Conservation (phyloP, 2,113 vertebrate species). For the Platichthys stellatus region DNA sequence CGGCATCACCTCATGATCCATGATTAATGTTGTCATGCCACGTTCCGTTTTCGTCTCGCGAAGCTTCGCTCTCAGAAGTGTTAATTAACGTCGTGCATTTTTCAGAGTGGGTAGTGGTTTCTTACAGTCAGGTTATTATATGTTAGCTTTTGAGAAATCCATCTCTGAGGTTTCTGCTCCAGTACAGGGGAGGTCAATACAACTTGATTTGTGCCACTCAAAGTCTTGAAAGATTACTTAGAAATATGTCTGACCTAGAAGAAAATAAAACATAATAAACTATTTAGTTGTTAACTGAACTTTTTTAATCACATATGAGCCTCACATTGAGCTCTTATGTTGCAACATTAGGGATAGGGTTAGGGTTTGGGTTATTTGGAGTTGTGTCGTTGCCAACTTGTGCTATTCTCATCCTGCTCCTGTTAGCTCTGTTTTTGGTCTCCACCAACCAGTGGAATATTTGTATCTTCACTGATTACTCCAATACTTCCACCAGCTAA, state of each 20-base stretch:
- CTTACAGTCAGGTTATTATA: constrained; percentile 24
- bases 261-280: neutral
- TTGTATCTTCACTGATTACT: no score
- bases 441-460: neutral
- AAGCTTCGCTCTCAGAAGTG: constrained; percentile 22
- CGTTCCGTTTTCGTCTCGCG: constrained; percentile 23
- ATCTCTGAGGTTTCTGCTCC: constrained; percentile 11
- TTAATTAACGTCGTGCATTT: constrained; percentile 43
- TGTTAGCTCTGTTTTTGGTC: neutral
- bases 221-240: neutral
- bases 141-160: constrained; percentile 29
- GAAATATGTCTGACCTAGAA: neutral
- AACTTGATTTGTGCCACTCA: neutral
- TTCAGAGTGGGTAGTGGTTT: constrained; percentile 28
- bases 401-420: neutral
- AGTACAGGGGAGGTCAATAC: neutral
- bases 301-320: no score
- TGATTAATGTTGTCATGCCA: constrained; percentile 41
- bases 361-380: no score
- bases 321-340: no score
- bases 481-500: no score
- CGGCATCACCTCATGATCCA: constrained; percentile 10
- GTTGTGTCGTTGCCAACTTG: neutral
- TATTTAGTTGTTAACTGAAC: neutral
- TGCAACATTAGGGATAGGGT: no score